Evolutionary conservation across 2,888 invertebrate species (phyloP).

Genomic region (Periphyllus acericola): DNA sequence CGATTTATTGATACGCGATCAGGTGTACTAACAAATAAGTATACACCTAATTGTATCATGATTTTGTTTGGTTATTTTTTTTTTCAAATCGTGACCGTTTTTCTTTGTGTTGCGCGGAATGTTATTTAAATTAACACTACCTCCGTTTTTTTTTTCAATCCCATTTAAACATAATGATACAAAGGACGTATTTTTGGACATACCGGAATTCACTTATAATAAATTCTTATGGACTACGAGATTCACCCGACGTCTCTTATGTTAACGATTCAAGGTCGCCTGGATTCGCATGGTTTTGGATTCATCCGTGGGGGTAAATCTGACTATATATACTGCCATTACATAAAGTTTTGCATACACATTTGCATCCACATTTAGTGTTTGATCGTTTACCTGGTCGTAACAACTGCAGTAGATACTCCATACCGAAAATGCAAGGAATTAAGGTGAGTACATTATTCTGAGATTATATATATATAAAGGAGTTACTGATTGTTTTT

Average conservation of each 20-base stretch:
- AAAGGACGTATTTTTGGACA: not conserved
- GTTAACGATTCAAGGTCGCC: constrained; percentile 23
- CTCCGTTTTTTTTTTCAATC: not conserved
- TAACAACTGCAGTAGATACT: not conserved
- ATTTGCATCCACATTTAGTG: not conserved
- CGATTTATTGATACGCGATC: too few species aligned
- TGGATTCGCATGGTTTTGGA: constrained; percentile 8
- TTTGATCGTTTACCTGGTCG: not conserved
- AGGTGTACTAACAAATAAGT: too few species aligned
- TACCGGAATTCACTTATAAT: not conserved
- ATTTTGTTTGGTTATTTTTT: too few species aligned
- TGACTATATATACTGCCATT: constrained; percentile 21
- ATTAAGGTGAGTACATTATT: constrained; percentile 14
- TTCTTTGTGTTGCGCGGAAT: not conserved
- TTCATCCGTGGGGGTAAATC: constrained; percentile 39
- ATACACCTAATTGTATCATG: too few species aligned
- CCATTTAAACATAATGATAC: not conserved
- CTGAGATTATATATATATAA: not conserved
- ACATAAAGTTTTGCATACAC: not conserved
- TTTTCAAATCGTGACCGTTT: too few species aligned
- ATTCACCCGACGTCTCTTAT: constrained; percentile 17
- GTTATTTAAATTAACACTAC: not conserved
- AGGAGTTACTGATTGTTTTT: not conserved
- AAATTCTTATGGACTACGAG: not conserved
- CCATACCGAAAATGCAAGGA: not conserved